Base-by-base conservation (phyloP, 92 coral and sea anemone species). In the Scolanthus callimorphus region DNA sequence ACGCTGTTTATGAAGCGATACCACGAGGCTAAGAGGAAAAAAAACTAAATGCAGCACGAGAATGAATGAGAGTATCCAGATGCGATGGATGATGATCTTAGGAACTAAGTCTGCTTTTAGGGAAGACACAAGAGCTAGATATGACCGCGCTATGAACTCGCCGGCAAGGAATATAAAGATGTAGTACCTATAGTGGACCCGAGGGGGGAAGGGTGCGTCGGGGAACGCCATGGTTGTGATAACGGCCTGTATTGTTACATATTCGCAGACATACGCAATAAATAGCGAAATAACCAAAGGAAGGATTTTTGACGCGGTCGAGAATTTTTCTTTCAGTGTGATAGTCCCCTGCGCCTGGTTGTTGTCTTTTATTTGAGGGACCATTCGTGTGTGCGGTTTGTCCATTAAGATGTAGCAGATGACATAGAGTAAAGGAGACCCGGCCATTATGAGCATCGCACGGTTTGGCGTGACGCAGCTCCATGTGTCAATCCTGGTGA, bases 191-290 rank as follows among this genome's bases (percentile, higher is more conserved):
- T 87, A 87, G 31, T 87, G 95, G 21, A 87, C 95, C 55, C 95
- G 59, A 3, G 95, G 95, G 0, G 95, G 95, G 58, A 87, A 87
- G 37, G 95, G 95, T 13, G 95, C 95, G 46, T 26, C 77, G 2
- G 95, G 90, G 31, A 87, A 87, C 11, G 95, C 89, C 95, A 87
- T 87, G 30, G 95, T 87, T 1, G 95, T 87, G n/a, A 87, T 87
- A 11, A 87, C 70, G 12, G 95, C 81, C 46, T 87, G 95, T 4
- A 87, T 87, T 17, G 81, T 87, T 66, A 87, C 77, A 64, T 87
- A 87, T 41, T 87, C 95, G 69, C 90, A 71, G 31, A 87, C 81
- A 68, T 82, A 87, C 20, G 90, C 89, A 20, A 87, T 70, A 55
- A 87, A 87, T 20, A 87, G 65, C 29, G 95, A 61, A 23, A 82